Conservation (phyloP, 2,797 vertebrate genomes). For the Falco berigora region DNA sequence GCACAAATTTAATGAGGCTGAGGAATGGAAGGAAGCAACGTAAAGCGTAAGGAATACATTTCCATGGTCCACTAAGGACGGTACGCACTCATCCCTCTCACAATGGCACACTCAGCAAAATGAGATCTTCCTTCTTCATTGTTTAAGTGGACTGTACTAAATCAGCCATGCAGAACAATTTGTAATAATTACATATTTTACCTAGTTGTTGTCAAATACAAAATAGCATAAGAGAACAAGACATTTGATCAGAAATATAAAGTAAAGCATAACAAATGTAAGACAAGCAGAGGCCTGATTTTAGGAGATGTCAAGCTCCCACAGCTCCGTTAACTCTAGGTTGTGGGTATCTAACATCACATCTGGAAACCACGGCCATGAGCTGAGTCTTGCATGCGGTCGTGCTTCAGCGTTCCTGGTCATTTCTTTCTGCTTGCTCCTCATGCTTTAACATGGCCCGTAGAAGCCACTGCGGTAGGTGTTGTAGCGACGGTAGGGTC, state of each 20-base stretch:
- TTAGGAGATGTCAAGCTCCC: background rate
- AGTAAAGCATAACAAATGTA: background rate
- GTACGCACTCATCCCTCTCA: background rate
- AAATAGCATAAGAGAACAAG: background rate
- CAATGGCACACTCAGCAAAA: background rate
- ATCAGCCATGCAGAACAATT: background rate
- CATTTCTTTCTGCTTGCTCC: background rate
- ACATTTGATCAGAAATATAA: background rate
- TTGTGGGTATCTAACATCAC: background rate
- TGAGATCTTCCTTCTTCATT: background rate
- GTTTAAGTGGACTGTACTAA: background rate
- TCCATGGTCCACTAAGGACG: background rate
- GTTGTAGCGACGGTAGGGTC: background rate
- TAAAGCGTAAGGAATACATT: background rate
- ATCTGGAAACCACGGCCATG: background rate
- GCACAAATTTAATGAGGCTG: slow-evolving; percentile 45
- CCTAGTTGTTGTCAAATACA: background rate
- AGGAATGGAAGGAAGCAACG: background rate
- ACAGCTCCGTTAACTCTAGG: background rate
- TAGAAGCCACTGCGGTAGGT: background rate
- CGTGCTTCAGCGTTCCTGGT: background rate
- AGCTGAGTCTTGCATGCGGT: background rate
- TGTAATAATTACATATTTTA: background rate
- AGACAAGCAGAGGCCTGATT: background rate
- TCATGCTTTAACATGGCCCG: background rate